Percentiles rank a stretch among this genome's conserved stretches.
Conservation (phyloP, 2,113 vertebrate genomes). For the Henicopernis longicauda region DNA sequence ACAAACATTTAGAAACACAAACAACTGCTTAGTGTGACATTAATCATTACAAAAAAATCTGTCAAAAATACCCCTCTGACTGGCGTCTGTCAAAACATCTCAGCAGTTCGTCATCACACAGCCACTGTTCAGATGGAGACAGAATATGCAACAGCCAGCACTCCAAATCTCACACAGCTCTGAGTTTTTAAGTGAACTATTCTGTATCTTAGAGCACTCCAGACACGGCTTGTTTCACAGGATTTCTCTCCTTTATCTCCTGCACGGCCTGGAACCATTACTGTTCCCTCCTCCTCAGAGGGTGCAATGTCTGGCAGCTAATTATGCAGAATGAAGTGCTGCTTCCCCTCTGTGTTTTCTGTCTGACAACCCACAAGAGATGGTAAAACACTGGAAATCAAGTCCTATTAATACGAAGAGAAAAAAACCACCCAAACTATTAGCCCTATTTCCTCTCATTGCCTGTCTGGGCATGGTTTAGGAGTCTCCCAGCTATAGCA, state of each 20-base stretch:
- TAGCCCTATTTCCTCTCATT: neutral
- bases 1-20: slow-evolving; percentile 46
- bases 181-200: neutral
- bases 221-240: neutral
- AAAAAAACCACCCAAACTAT: neutral
- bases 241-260: neutral
- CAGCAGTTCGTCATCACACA: neutral
- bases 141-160: neutral
- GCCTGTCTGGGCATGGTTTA: neutral
- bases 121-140: neutral
- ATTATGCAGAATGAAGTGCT: neutral
- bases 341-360: neutral
- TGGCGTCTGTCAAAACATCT: slow-evolving; percentile 37
- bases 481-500: neutral
- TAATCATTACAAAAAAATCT: neutral
- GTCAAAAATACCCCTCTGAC: neutral
- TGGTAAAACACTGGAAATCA: neutral
- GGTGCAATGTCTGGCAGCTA: neutral
- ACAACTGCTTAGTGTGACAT: neutral
- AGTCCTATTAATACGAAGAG: neutral
- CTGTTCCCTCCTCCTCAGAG: neutral
- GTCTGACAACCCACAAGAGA: neutral
- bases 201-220: neutral
- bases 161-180: neutral
- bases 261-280: neutral